Conservation (phyloP, 2,113 vertebrate species). For the Scomber scombrus region DNA sequence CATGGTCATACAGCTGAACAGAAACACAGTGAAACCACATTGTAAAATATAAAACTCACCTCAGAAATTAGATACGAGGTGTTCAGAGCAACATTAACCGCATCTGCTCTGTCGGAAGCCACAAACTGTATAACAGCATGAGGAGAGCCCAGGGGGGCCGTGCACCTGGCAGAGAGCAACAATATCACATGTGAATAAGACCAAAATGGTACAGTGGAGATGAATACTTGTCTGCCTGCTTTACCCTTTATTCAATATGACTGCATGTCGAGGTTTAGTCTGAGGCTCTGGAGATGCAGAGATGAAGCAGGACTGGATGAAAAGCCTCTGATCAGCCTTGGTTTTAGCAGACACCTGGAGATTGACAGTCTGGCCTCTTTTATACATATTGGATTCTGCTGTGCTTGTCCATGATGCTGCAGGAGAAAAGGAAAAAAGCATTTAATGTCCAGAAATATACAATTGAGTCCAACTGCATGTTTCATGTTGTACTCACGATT, state of each 20-base stretch:
- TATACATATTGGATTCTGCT: constrained; percentile 59
- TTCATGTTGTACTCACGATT: constrained; percentile 60
- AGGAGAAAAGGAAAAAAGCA: neutral
- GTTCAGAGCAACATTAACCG: constrained; percentile 71
- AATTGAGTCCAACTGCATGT: rapidly evolving
- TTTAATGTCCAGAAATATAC: neutral
- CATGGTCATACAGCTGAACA: neutral
- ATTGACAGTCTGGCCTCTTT: constrained; percentile 66
- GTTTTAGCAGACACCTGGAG: constrained; percentile 66
- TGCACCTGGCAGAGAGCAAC: constrained; percentile 63
- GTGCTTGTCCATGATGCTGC: constrained; percentile 69
- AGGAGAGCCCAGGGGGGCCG: constrained; percentile 47
- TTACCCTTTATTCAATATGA: constrained; percentile 81
- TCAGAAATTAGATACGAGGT: constrained; percentile 63
- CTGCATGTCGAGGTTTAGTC: constrained; percentile 34
- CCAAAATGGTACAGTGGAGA: neutral
- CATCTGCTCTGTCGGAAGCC: constrained; percentile 15
- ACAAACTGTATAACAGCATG: constrained; percentile 58
- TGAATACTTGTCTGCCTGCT: neutral
- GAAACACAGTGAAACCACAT: rapidly evolving
- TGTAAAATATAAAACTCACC: constrained; percentile 46
- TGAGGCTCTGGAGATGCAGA: constrained; percentile 56
- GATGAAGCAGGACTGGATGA: constrained; percentile 75
- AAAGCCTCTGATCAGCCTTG: constrained; percentile 61
- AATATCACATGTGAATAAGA: neutral